phyloP scores from a whole-genome alignment of 2,113 vertebrate species.

The Cathartes aura region DNA sequence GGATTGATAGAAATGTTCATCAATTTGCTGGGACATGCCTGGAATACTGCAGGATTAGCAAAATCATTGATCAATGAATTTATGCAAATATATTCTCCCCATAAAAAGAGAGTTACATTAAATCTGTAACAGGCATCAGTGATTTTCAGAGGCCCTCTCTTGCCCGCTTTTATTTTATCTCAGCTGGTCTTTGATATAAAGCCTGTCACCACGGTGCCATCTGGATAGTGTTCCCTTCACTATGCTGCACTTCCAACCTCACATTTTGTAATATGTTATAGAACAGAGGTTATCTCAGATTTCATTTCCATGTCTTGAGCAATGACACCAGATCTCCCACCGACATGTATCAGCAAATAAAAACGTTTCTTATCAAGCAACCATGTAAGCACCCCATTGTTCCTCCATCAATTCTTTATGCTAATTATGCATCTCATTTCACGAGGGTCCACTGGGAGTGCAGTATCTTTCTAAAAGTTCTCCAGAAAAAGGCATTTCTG shows the following conservation, averaged over 20 bases:
- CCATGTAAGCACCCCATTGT: not conserved
- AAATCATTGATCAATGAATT: conserved; percentile 50
- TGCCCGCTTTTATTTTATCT: conserved; percentile 5
- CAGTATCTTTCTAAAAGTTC: not conserved
- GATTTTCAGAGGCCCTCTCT: conserved; percentile 22
- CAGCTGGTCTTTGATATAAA: conserved; percentile 33
- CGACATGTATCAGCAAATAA: not conserved
- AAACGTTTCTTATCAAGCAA: not conserved
- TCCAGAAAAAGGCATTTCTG: not conserved
- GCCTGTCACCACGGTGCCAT: conserved; percentile 66
- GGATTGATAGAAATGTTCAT: conserved; percentile 44
- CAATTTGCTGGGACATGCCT: conserved; percentile 30
- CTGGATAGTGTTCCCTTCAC: conserved; percentile 55
- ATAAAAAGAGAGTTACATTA: conserved; percentile 33
- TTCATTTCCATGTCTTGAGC: conserved; percentile 10
- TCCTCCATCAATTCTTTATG: not conserved
- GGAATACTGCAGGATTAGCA: conserved; percentile 32
- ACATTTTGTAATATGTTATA: not conserved
- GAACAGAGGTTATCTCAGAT: conserved; percentile 40
- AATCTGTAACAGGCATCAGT: conserved; percentile 19
- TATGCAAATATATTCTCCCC: conserved; percentile 44
- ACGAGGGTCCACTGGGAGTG: not conserved
- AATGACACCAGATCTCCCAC: not conserved
- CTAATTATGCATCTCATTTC: not conserved
- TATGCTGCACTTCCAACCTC: not conserved